Conservation (phyloP, 2,113 vertebrate genomes). For the Thamnaconus septentrionalis region DNA sequence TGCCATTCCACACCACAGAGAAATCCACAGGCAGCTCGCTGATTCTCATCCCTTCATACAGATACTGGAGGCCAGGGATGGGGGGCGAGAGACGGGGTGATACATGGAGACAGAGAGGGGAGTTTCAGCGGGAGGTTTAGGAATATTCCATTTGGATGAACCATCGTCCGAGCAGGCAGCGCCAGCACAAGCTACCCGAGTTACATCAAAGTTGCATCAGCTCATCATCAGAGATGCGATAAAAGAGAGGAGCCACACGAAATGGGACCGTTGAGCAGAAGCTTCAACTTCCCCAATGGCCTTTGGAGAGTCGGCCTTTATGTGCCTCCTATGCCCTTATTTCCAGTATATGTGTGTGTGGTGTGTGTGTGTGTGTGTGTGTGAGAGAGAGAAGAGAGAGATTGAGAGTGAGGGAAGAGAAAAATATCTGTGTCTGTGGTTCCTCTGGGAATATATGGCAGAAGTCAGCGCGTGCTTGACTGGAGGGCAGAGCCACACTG, state of each 20-base stretch:
- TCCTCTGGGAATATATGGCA: constrained; percentile 16
- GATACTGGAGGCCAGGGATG: constrained; percentile 78
- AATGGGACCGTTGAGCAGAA: constrained; percentile 29
- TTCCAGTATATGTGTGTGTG: constrained; percentile 23
- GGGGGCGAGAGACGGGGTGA: neutral
- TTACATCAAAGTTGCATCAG: constrained; percentile 66
- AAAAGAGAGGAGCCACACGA: constrained; percentile 28
- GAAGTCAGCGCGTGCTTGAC: constrained; percentile 28
- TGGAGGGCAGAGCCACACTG: constrained; percentile 33
- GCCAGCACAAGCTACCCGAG: constrained; percentile 14
- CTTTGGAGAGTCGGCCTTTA: constrained; percentile 37
- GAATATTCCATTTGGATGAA: constrained; percentile 20
- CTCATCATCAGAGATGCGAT: constrained; percentile 37
- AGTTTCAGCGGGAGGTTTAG: constrained; percentile 34
- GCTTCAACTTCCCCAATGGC: constrained; percentile 27
- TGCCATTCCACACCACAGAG: constrained; percentile 97
- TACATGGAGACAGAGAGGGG: constrained; percentile 18
- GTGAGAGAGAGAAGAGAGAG: neutral
- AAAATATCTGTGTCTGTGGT: no score
- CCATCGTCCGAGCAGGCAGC: constrained; percentile 8
- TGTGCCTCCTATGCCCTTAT: constrained; percentile 36
- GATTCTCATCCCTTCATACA: constrained; percentile 94
- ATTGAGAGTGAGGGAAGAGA: no score
- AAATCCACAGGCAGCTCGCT: constrained; percentile 95
- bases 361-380: no score